Base-by-base conservation (phyloP, 2,888 invertebrate genomes). In the Lacanobia wlatinum region DNA sequence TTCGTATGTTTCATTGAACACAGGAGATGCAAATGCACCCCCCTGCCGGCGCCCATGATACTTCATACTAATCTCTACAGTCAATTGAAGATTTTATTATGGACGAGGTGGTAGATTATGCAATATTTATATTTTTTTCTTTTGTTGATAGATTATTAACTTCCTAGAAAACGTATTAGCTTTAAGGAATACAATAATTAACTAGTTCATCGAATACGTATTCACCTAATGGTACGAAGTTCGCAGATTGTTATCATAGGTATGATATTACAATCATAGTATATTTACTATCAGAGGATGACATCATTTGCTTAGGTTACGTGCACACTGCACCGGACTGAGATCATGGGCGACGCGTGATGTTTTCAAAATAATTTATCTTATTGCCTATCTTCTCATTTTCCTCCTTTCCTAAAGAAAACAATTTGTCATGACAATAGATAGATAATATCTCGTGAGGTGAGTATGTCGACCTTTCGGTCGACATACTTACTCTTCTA, bases 271-370 rank as follows among this genome's bases (percentile, higher is more conserved):
- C 80, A 77, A 84, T 85, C 78, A 80, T 74, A 72, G 78, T 80
- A 73, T 83, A 74, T 80, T 78, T 76, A 80, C 77, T 83, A 87
- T 87, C 85, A 73, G 70, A 48, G 58, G 65, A 76, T 85, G 87
- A 87, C 85, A 85, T 87, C 85, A 85, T 81, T 71, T 77, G 72
- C 76, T 83, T 78, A 80, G 78, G 78, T 72, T 78, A 78, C 23
- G 80, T 76, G 58, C 83, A 80, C 74, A 84, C 70, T 71, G 38
- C 71, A 73, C 46, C 70, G 73, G 40, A 60, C 61, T 59, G 72
- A 66, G 76, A 76, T 70, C 70, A 80, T 59, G 69, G 76, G 70
- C 55, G 21, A 64, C 60, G 18, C 48, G 56, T 67, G 67, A 78
- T 69, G 23, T 78, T 71, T 62, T 78, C 43, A 71, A 58, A 65